phyloP scores from a whole-genome alignment of 1,140 invertebrate genomes.

The Tetranychus urticae region DNA sequence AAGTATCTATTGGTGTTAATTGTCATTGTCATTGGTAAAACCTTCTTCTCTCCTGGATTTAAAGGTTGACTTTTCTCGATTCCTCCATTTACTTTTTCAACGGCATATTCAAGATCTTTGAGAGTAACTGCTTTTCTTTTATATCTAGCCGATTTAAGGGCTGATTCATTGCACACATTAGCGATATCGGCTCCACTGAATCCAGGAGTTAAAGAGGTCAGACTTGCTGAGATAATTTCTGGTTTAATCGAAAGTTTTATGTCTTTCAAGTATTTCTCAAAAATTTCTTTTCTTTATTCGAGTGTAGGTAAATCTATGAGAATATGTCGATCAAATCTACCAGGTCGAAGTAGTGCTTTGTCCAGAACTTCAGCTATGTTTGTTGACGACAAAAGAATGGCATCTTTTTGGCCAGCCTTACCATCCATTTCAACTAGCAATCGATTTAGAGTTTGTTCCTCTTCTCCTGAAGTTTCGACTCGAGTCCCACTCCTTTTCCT shows the following conservation, averaged over 20 bases:
- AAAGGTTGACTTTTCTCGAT: slow-evolving; percentile 22
- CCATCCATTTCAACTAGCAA: slow-evolving; percentile 97
- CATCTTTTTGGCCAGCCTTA: slow-evolving; percentile 69
- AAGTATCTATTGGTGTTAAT: too few species aligned
- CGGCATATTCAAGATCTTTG: slow-evolving; percentile 56
- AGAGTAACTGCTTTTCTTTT: slow-evolving; percentile 36
- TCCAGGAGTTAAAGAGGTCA: slow-evolving; percentile 69
- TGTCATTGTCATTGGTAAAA: slow-evolving; percentile 35
- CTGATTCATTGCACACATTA: slow-evolving; percentile 82
- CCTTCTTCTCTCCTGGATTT: slow-evolving; percentile 24
- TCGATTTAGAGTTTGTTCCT: slow-evolving; percentile 90
- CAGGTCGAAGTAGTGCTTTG: slow-evolving; percentile 39
- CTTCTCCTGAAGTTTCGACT: slow-evolving; percentile 11
- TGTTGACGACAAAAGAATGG: slow-evolving; percentile 84
- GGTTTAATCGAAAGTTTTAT: slow-evolving; percentile 40
- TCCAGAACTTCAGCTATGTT: slow-evolving; percentile 38
- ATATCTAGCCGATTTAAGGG: slow-evolving; percentile 57
- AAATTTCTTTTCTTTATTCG: slow-evolving; percentile 79
- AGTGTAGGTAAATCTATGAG: slow-evolving; percentile 45
- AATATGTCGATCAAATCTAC: slow-evolving; percentile 90
- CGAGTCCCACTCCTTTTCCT: too few species aligned
- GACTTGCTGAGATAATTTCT: slow-evolving; percentile 33
- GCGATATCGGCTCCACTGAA: slow-evolving; percentile 75
- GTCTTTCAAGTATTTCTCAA: slow-evolving; percentile 64
- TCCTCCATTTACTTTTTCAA: slow-evolving; percentile 61